Evolutionary conservation across 2,888 invertebrate genomes (phyloP).

Genomic region (Drosophila algonquin): DNA sequence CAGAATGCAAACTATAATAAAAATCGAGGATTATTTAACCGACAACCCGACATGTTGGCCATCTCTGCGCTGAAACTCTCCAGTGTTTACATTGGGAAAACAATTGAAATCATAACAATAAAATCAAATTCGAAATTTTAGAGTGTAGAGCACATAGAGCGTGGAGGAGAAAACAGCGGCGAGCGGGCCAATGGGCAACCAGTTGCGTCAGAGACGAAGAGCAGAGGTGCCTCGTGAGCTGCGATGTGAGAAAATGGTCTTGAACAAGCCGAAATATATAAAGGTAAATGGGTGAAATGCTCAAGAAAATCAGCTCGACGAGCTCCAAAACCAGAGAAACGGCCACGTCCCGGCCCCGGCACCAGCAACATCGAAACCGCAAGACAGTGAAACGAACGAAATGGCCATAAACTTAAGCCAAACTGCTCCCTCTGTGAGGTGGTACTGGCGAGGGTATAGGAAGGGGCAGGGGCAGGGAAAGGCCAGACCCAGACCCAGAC

Average conservation of each 20-base stretch:
- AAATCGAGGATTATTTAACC: constrained; percentile 47
- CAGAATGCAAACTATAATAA: constrained; percentile 35
- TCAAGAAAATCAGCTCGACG: constrained; percentile 78
- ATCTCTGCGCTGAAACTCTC: constrained; percentile 52
- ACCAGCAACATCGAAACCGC: constrained; percentile 45
- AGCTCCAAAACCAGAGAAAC: constrained; percentile 46
- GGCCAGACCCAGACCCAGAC: too few species aligned
- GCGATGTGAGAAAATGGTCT: constrained; percentile 70
- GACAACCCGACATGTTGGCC: constrained; percentile 49
- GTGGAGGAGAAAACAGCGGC: constrained; percentile 12
- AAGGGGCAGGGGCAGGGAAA: constrained; percentile 2
- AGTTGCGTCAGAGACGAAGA: constrained; percentile 65
- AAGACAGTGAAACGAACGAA: constrained; percentile 77
- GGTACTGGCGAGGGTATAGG: neutral
- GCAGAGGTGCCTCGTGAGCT: constrained; percentile 9
- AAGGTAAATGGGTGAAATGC: constrained; percentile 79
- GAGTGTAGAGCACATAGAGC: constrained; percentile 23
- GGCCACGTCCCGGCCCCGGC: constrained; percentile 1
- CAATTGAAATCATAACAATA: constrained; percentile 75
- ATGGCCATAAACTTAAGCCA: constrained; percentile 77
- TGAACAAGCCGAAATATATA: constrained; percentile 67
- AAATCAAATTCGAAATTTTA: constrained; percentile 74
- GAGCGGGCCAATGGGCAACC: constrained; percentile 64
- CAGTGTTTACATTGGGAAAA: constrained; percentile 71
- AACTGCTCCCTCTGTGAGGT: constrained; percentile 49